Evolutionary conservation across 1,140 invertebrate species (phyloP).

Genomic region (Bombus turneri): DNA sequence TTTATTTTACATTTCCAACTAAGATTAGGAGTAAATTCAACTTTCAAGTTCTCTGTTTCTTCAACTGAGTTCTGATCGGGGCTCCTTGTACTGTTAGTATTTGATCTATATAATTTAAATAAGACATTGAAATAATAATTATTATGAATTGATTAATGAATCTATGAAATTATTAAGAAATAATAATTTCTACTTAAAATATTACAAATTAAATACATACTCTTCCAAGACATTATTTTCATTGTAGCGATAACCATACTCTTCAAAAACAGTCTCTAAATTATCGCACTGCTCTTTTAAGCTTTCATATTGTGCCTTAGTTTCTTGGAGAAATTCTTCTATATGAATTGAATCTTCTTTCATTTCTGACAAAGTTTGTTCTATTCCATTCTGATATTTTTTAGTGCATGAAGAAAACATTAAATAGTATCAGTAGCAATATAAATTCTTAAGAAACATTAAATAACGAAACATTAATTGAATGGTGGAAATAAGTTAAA

Average conservation of each 20-base stretch:
- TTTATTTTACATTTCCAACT: conserved; percentile 45
- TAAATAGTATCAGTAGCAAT: neutral
- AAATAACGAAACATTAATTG: neutral
- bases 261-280: conserved; percentile 51
- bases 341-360: neutral
- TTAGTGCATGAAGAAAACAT: neutral
- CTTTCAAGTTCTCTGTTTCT: neutral
- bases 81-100: neutral
- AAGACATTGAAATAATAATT: neutral
- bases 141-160: too few relatives aligned
- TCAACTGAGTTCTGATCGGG: neutral
- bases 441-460: neutral
- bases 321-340: conserved; percentile 34
- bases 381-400: conserved; percentile 27
- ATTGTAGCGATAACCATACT: conserved; percentile 53
- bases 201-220: conserved; percentile 8
- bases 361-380: conserved; percentile 11
- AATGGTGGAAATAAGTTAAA: neutral
- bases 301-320: conserved; percentile 18
- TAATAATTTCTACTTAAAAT: neutral
- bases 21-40: conserved; percentile 51
- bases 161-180: neutral
- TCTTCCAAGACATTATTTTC: neutral
- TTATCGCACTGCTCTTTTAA: conserved; percentile 45
- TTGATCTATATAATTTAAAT: neutral